Percentiles rank a stretch among this genome's conserved stretches.
phyloP scores from a whole-genome alignment of 2,888 invertebrate species.

The Scaptomyza tumidula region DNA sequence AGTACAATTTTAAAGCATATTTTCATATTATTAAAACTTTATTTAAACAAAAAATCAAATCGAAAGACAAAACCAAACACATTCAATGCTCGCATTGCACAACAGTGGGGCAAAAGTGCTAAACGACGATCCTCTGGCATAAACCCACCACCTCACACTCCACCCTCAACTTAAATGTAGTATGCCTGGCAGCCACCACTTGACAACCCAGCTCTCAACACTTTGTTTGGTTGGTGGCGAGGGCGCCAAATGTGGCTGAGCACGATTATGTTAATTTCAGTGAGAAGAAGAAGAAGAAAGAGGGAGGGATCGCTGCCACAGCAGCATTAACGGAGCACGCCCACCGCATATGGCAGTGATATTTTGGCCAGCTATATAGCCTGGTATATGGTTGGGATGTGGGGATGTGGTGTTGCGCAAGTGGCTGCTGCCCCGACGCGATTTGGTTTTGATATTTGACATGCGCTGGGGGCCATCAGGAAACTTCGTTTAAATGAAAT shows the following conservation, averaged over 20 bases:
- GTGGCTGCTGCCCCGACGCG: conserved; percentile 59
- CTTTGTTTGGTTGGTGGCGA: conserved; percentile 49
- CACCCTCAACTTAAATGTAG: conserved; percentile 29
- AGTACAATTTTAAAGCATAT: conserved; percentile 61
- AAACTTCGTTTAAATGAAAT: conserved; percentile 80
- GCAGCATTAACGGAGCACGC: conserved; percentile 74
- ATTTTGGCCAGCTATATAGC: conserved; percentile 54
- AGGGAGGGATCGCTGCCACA: conserved; percentile 9
- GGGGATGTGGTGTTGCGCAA: conserved; percentile 69
- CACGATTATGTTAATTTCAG: conserved; percentile 76
- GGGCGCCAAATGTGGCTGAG: conserved; percentile 60
- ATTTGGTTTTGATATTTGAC: conserved; percentile 78
- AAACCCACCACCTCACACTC: conserved; percentile 7
- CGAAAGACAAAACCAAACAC: conserved; percentile 11
- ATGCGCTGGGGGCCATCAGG: conserved; percentile 79
- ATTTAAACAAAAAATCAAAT: conserved; percentile 35
- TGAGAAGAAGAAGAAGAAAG: conserved; percentile 15
- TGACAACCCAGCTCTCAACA: conserved; percentile 75
- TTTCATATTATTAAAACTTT: conserved; percentile 61
- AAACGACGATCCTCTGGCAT: conserved; percentile 41
- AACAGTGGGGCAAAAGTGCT: conserved; percentile 54
- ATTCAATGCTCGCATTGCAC: conserved; percentile 48
- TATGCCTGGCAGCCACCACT: conserved; percentile 67
- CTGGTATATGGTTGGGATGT: conserved; percentile 45
- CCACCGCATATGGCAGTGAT: conserved; percentile 77